A percentile compares a stretch with the other conserved stretches of the same genome.
Evolutionary conservation across 2,797 vertebrate genomes (phyloP).

Genomic region (Ficedula albicollis): DNA sequence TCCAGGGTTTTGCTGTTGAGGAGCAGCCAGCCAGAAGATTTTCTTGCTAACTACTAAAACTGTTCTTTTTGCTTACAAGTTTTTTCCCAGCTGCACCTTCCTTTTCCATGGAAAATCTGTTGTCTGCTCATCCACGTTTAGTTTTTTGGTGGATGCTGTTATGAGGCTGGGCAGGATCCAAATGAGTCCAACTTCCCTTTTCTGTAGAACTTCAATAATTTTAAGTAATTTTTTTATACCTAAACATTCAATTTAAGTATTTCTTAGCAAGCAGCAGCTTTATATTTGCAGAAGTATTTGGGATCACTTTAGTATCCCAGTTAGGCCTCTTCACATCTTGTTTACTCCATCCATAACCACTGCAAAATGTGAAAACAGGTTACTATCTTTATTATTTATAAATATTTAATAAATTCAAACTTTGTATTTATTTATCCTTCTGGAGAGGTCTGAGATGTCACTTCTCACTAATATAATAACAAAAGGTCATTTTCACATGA

Average conservation of each 20-base stretch:
- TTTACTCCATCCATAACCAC: neutral
- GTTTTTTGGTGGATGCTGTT: neutral
- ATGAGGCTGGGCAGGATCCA: neutral
- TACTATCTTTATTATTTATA: neutral
- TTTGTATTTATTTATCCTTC: neutral
- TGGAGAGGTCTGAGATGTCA: neutral
- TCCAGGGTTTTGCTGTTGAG: neutral
- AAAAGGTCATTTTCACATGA: neutral
- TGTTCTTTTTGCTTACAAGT: neutral
- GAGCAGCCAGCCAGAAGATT: neutral
- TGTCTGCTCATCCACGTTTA: neutral
- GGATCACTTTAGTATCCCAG: neutral
- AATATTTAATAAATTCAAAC: neutral
- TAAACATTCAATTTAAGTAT: neutral
- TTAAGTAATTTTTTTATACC: neutral
- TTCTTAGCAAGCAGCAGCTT: neutral
- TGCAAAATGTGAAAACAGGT: neutral
- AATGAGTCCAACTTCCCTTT: neutral
- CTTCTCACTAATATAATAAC: neutral
- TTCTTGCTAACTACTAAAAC: neutral
- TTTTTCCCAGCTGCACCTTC: neutral
- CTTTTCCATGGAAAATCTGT: neutral
- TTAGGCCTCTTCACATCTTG: neutral
- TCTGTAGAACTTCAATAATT: neutral
- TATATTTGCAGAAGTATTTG: neutral